A percentile compares a stretch with the other conserved stretches of the same genome.
Conservation (phyloP, 35 echinoderm and acorn worm genomes). For the Chiridota heheva region DNA sequence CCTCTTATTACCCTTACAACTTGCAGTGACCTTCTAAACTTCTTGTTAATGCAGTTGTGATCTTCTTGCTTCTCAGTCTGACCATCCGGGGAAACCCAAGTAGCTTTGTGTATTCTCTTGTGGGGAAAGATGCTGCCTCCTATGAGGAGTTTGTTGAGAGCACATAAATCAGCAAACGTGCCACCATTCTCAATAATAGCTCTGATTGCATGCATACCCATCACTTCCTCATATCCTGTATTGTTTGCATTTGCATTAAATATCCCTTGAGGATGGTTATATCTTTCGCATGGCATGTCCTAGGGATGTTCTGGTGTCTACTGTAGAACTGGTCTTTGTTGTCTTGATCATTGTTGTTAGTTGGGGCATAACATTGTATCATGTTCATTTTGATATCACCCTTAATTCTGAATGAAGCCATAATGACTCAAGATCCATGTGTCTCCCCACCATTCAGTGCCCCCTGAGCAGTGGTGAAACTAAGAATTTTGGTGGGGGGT, state of each 20-base stretch:
- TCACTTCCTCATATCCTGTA: background rate
- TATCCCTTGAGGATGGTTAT: background rate
- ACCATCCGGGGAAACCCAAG: conserved; percentile 28
- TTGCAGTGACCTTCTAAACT: conserved; percentile 1
- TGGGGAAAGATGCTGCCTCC: conserved; percentile 9
- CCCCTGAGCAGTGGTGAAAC: too few relatives aligned
- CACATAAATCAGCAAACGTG: conserved; percentile 3
- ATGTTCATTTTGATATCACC: background rate
- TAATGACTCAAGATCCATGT: background rate
- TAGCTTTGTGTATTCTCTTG: conserved; percentile 42
- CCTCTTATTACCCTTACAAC: conserved; percentile 3
- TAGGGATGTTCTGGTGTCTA: background rate
- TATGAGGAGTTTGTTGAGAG: conserved; percentile 2
- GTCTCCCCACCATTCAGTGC: too few relatives aligned
- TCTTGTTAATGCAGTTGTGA: conserved; percentile 4
- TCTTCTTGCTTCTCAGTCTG: conserved; percentile 11
- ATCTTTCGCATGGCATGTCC: background rate
- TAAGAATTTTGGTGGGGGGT: too few relatives aligned
- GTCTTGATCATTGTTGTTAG: background rate
- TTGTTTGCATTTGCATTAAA: background rate
- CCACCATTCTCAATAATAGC: conserved; percentile 9
- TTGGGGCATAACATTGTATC: conserved; percentile 17
- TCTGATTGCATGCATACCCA: background rate
- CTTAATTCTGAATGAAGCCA: background rate
- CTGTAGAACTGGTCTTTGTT: background rate